Evolutionary conservation across 2,888 invertebrate genomes (phyloP).

Genomic region (Apamea crenata): DNA sequence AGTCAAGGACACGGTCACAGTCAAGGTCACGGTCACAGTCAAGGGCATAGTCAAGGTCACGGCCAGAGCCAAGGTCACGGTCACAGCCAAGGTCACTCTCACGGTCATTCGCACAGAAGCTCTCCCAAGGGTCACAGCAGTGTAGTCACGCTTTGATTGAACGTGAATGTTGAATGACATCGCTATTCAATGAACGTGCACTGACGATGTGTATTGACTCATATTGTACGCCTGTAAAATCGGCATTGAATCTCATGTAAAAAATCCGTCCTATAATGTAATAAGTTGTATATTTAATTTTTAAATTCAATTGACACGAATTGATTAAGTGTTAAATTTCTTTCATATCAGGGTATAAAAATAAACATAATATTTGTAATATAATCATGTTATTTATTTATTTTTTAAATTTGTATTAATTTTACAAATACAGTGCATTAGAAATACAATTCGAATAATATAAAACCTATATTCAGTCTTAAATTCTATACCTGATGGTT

Average conservation of each 20-base stretch:
- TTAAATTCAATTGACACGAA: constrained; percentile 16
- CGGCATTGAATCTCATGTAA: constrained; percentile 41
- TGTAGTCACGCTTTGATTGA: constrained; percentile 80
- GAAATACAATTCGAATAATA: constrained; percentile 65
- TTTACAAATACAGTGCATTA: constrained; percentile 60
- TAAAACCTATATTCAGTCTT: constrained; percentile 82
- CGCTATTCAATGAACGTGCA: constrained; percentile 35
- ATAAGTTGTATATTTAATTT: constrained; percentile 38
- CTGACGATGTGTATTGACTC: constrained; percentile 9
- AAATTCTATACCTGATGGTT: constrained; percentile 67
- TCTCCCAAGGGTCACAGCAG: constrained; percentile 70
- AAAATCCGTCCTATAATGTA: constrained; percentile 50
- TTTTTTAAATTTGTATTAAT: constrained; percentile 55
- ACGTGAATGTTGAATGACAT: constrained; percentile 19
- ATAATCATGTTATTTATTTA: constrained; percentile 60
- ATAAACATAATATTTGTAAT: constrained; percentile 52
- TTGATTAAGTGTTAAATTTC: constrained; percentile 15
- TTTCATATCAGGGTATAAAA: constrained; percentile 48
- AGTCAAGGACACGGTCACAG: constrained; percentile 73
- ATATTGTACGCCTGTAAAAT: constrained; percentile 25
- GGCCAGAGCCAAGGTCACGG: too few species aligned
- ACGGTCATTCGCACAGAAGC: constrained; percentile 69
- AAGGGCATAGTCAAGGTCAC: too few species aligned
- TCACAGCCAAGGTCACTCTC: constrained; percentile 64
- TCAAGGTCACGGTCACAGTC: constrained; percentile 70